Evolutionary conservation across 2,888 invertebrate genomes (phyloP), one percentile per base, ranked within the genome.

Genomic region (Drosophila pseudotalamancana): DNA sequence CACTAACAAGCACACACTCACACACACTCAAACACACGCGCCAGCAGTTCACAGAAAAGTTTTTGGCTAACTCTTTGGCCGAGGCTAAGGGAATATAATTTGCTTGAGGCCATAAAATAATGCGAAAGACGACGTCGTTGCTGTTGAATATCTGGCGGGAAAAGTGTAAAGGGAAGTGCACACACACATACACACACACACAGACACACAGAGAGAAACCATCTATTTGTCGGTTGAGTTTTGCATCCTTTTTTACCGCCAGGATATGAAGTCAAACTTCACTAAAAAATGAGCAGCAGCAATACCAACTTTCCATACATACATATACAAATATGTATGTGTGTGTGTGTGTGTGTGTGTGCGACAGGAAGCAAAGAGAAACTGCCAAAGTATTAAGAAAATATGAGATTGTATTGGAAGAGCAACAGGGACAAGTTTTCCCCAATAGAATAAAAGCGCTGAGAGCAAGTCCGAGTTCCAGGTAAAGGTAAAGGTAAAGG

Each of bases 31-130:
- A 29, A 51, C 39, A 40, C 32, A 39, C 25, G 46, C 35, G 18
- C 43, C 23, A 34, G 37, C 35, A 49, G 61, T 34, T 45, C 45
- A 16, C 50, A 37, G 34, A 68, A 80, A 79, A 79, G 53, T 81
- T 84, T 72, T 71, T 50, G 65, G 49, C 81, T 71, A 79, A 84
- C 61, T 79, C 76, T 70, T 73, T 54, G 39, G 55, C 37, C 32
- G 46, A 67, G 68, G 61, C 42, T 50, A 63, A 68, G 67, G 61
- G 57, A 73, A 83, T 84, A 84, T 80, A 84, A 81, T 80, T 80
- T 69, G 68, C 85, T 77, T 66, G 46, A 57, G 78, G 85, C 82
- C 71, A 81, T 84, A 71, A 84, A 79, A 81, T 81, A 81, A 81
- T 84, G 81, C 77, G 37, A 73, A 73, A 77, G 59, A 70, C 56